These are phyloP conservation scores for Pelodytes ibericus DNA, from an alignment of 2,797 vertebrate species.

Conservation along the genomic window DNA sequence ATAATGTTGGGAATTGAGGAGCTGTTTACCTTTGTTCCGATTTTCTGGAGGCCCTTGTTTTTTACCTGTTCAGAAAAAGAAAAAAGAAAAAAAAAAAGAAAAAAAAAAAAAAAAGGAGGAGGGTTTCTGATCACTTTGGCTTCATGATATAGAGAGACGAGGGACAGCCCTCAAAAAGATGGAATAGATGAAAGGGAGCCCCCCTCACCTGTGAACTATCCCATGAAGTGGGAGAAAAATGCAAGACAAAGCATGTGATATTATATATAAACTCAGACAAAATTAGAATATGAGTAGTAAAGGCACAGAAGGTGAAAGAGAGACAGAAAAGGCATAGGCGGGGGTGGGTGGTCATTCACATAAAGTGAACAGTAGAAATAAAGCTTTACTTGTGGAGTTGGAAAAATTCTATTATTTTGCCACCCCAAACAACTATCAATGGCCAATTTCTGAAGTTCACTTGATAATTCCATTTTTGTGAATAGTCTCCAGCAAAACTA, in stretches of 20 bases:
- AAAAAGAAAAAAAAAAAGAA: slow-evolving; percentile 75
- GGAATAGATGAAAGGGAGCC: slow-evolving; percentile 57
- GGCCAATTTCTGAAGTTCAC: too few relatives aligned
- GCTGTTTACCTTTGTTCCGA: slow-evolving; percentile 99
- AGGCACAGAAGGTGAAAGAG: too few relatives aligned
- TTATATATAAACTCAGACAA: background rate
- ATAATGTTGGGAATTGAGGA: slow-evolving; percentile 71
- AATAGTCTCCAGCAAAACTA: too few relatives aligned
- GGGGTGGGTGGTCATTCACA: too few relatives aligned
- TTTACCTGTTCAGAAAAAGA: slow-evolving; percentile 99
- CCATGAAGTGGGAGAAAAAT: slow-evolving; percentile 9
- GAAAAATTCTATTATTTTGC: too few relatives aligned
- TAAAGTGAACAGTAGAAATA: too few relatives aligned
- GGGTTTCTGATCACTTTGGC: slow-evolving; percentile 81
- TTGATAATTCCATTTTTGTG: too few relatives aligned
- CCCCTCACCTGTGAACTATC: slow-evolving; percentile 15
- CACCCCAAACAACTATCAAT: too few relatives aligned
- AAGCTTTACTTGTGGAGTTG: too few relatives aligned
- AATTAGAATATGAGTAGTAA: too few relatives aligned
- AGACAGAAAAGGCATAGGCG: too few relatives aligned
- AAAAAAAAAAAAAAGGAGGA: slow-evolving; percentile 88
- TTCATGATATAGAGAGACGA: slow-evolving; percentile 61
- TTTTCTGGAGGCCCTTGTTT: slow-evolving; percentile 99
- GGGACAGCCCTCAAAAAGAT: slow-evolving; percentile 60
- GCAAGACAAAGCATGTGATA: background rate